Evolutionary conservation across 2,797 vertebrate genomes (phyloP).

Genomic region (Danio tinwini): DNA sequence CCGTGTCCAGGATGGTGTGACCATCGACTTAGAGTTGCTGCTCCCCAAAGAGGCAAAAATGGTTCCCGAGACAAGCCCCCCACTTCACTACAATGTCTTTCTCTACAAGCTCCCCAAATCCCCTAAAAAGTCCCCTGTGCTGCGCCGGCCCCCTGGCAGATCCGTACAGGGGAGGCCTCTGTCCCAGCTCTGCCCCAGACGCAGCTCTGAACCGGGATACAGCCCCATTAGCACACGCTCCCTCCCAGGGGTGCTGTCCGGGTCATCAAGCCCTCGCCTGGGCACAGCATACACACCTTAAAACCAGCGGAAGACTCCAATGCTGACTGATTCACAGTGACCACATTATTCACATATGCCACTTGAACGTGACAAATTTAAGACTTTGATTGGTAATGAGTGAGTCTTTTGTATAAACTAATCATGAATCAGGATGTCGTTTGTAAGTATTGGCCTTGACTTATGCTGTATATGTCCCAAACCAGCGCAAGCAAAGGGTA

Average conservation of each 20-base stretch:
- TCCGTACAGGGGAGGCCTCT: slow-evolving; percentile 66
- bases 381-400: neutral
- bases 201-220: slow-evolving; percentile 58
- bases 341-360: neutral
- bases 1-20: slow-evolving; percentile 77
- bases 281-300: slow-evolving; percentile 56
- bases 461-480: neutral
- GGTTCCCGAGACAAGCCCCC: slow-evolving; percentile 67
- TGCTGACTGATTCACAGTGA: neutral
- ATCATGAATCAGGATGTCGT: neutral
- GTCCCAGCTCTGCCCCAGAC: slow-evolving; percentile 57
- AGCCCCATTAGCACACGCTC: slow-evolving; percentile 75
- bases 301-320: neutral
- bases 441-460: neutral
- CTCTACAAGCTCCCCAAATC: slow-evolving; percentile 78
- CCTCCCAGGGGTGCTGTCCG: slow-evolving; percentile 73
- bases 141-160: slow-evolving; percentile 41
- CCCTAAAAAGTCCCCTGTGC: slow-evolving; percentile 62
- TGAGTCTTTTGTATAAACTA: neutral
- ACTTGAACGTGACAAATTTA: neutral
- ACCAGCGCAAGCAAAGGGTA: neutral
- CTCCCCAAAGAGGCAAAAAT: slow-evolving; percentile 79
- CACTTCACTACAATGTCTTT: slow-evolving; percentile 79
- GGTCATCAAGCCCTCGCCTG: slow-evolving; percentile 37
- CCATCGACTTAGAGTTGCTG: slow-evolving; percentile 81